These are phyloP conservation scores for Ceratina australensis DNA, from an alignment of 1,140 invertebrate species.

Conservation along the genomic window DNA sequence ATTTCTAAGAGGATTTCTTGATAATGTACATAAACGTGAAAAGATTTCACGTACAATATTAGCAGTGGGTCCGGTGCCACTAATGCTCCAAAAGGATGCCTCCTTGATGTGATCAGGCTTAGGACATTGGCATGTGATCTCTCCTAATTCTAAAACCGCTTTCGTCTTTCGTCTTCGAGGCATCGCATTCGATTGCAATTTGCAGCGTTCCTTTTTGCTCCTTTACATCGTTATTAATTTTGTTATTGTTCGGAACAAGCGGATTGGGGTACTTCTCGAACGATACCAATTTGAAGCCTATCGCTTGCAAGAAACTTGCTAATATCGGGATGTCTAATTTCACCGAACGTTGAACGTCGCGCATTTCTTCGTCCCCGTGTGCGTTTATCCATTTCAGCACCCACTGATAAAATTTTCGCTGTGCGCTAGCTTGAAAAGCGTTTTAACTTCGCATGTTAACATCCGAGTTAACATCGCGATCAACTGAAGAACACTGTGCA, in stretches of 20 bases:
- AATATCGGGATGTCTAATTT: slow-evolving; percentile 13
- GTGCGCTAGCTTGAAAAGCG: background rate
- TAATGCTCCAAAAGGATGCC: slow-evolving; percentile 72
- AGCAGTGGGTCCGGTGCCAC: slow-evolving; percentile 60
- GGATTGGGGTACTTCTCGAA: background rate
- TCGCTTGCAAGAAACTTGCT: slow-evolving; percentile 27
- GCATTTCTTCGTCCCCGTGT: slow-evolving; percentile 8
- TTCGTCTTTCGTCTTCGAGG: slow-evolving; percentile 71
- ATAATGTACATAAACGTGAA: background rate
- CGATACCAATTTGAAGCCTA: slow-evolving; percentile 34
- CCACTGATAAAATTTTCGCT: slow-evolving; percentile 66
- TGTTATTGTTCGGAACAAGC: background rate
- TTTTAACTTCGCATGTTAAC: slow-evolving; percentile 4
- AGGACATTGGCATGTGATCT: slow-evolving; percentile 68
- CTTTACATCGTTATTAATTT: background rate
- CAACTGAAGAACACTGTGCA: background rate
- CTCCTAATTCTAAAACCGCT: slow-evolving; percentile 67
- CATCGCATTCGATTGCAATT: slow-evolving; percentile 68
- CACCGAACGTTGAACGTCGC: slow-evolving; percentile 8
- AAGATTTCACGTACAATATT: slow-evolving; percentile 47
- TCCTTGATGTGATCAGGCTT: slow-evolving; percentile 58
- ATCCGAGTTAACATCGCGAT: slow-evolving; percentile 28
- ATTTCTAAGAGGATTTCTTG: background rate
- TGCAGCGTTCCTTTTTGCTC: slow-evolving; percentile 29
- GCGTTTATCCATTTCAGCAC: slow-evolving; percentile 59